Evolutionary conservation across 2,888 invertebrate species (phyloP).

Genomic region (Timema podura): DNA sequence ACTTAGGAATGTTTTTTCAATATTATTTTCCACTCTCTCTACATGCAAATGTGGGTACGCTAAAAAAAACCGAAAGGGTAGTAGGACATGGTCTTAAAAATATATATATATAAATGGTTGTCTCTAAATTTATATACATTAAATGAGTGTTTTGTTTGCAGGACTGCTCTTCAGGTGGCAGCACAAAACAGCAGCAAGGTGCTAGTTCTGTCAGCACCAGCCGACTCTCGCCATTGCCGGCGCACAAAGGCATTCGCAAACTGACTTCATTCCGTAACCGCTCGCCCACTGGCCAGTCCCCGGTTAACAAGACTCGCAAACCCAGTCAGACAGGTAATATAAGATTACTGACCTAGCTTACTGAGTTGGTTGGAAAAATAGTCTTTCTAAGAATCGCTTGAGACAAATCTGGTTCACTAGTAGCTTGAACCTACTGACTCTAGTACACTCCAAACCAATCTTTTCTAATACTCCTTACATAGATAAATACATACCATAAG

Average conservation of each 20-base stretch:
- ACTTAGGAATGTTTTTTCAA: no score
- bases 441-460: no score
- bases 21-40: no score
- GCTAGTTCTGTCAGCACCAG: constrained; percentile 8
- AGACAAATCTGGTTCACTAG: no score
- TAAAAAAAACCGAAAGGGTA: background rate
- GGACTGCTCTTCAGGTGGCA: constrained; percentile 15
- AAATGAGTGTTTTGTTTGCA: background rate
- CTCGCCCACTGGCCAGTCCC: constrained; percentile 65
- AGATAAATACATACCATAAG: no score
- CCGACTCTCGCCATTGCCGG: constrained; percentile 49
- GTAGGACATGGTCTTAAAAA: background rate
- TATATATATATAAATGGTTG: background rate
- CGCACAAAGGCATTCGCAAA: constrained; percentile 55
- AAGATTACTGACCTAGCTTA: no score
- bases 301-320: constrained; percentile 67
- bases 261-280: constrained; percentile 55
- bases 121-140: no score
- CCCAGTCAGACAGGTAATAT: constrained; percentile 26
- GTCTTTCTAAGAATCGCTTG: no score
- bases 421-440: no score
- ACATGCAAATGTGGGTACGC: background rate
- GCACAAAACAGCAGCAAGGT: constrained; percentile 44
- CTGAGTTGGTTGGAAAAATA: no score
- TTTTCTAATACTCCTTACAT: no score